Base-by-base conservation (phyloP, 2,888 invertebrate genomes). In the Mycogona germanica region DNA sequence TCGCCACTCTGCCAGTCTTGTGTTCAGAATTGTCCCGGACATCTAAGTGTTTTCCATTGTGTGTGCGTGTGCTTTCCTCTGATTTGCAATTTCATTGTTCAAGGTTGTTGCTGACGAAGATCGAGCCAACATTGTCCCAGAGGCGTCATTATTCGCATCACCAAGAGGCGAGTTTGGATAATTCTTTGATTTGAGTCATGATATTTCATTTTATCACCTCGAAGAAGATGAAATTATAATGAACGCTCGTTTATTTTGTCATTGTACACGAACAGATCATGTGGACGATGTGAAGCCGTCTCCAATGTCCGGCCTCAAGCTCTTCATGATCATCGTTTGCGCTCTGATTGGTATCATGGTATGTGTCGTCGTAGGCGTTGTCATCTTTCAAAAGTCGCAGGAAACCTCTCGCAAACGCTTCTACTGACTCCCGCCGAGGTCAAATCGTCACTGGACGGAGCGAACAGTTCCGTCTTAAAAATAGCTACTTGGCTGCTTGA, bases 381-480 rank as follows among this genome's bases (percentile, higher is more conserved):
- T 93, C 76, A 84, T 88, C 69, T 93, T 93, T 69, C 89, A 92
- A 68, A 93, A 93, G 67, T 81, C 85, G 57, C 87, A 88, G 67
- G 88, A 91, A 67, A 83, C 86, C 60, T 82, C 82, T 56, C 78
- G 89, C 64, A 96, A 96, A 72, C 78, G 93, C 64, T 84, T 91
- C 72, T 82, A 84, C 66, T 84, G 71, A 71, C n/a, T n/a, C n/a
- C n/a, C n/a, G n/a, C n/a, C n/a, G n/a, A n/a, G n/a, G n/a, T n/a
- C n/a, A n/a, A n/a, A n/a, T n/a, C n/a, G n/a, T n/a, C n/a, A n/a
- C n/a, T n/a, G n/a, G n/a, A n/a, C n/a, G n/a, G n/a, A n/a, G n/a
- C n/a, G n/a, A n/a, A n/a, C n/a, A n/a, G n/a, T n/a, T n/a, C n/a
- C n/a, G n/a, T n/a, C n/a, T n/a, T n/a, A n/a, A n/a, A n/a, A n/a